phyloP scores from a whole-genome alignment of 2,888 invertebrate species.

The Euclidia mi region DNA sequence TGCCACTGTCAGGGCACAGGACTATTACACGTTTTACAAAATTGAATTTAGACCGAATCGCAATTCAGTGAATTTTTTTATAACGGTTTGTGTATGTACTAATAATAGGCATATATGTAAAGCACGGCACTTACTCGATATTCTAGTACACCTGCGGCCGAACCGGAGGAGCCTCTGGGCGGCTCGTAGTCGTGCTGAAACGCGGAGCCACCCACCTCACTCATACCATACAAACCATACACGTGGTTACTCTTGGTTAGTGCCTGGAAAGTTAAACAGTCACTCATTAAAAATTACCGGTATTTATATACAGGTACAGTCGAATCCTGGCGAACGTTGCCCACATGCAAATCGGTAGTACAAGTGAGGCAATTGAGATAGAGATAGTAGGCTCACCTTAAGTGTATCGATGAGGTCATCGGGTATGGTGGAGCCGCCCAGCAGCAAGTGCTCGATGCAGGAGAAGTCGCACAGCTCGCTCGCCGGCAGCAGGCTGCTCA shows the following conservation, averaged over 20 bases:
- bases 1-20: no score
- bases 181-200: conserved; percentile 41
- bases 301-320: no score
- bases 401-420: conserved; percentile 31
- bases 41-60: neutral
- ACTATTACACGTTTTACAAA: no score
- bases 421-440: conserved; percentile 42
- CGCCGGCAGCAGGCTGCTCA: conserved; percentile 30
- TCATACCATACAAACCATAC: conserved; percentile 65
- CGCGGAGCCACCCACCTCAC: conserved; percentile 63
- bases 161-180: conserved; percentile 55
- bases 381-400: conserved; percentile 53
- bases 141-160: conserved; percentile 55
- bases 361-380: no score
- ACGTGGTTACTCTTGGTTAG: conserved; percentile 61
- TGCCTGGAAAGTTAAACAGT: conserved; percentile 40
- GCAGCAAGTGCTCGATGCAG: conserved; percentile 35
- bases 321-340: no score
- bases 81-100: no score
- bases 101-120: neutral
- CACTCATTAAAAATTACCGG: neutral
- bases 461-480: conserved; percentile 42
- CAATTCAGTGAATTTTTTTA: no score
- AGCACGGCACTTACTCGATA: conserved; percentile 62
- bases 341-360: no score